These are phyloP conservation scores for Imbricaverruca yamaguchii DNA, from an alignment of 2,888 invertebrate species.

Conservation along the genomic window DNA sequence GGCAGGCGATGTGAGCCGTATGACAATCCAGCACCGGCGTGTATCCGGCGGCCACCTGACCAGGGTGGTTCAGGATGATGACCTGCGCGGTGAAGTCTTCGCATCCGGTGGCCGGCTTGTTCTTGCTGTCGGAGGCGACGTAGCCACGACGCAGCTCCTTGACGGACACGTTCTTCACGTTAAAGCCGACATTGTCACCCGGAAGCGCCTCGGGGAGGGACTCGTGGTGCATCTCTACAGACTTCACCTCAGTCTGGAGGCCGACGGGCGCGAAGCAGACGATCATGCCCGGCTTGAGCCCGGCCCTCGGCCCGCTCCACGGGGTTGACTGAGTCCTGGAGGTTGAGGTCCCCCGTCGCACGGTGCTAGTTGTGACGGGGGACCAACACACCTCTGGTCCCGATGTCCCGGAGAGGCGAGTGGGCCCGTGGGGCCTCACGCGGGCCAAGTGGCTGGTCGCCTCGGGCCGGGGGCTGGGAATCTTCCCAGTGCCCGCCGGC, in stretches of 20 bases:
- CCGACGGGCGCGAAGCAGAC: slow-evolving; percentile 96
- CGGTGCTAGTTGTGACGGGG: too few species aligned
- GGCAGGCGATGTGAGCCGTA: slow-evolving; percentile 99
- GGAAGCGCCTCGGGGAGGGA: slow-evolving; percentile 90
- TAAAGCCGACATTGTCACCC: slow-evolving; percentile 99
- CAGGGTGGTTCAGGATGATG: slow-evolving; percentile 98
- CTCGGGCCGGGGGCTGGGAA: too few species aligned
- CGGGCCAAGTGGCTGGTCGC: too few species aligned
- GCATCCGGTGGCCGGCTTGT: slow-evolving; percentile 89
- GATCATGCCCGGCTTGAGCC: slow-evolving; percentile 86
- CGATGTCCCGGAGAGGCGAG: too few species aligned
- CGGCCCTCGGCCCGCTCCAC: too few species aligned
- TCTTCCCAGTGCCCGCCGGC: too few species aligned
- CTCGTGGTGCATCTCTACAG: slow-evolving; percentile 99
- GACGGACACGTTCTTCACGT: slow-evolving; percentile 99
- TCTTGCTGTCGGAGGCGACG: slow-evolving; percentile 96
- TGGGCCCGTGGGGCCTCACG: too few species aligned
- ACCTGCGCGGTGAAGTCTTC: slow-evolving; percentile 95
- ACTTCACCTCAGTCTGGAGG: slow-evolving; percentile 98
- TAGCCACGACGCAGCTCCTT: slow-evolving; percentile 99
- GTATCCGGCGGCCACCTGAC: slow-evolving; percentile 97
- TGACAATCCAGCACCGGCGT: slow-evolving; percentile 99
- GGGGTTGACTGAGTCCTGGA: too few species aligned
- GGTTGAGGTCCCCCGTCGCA: too few species aligned
- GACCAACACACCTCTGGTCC: too few species aligned